Percentiles rank a stretch among this genome's conserved stretches.
Conservation (phyloP, 1,140 invertebrate species). For the Eriosoma lanigerum region DNA sequence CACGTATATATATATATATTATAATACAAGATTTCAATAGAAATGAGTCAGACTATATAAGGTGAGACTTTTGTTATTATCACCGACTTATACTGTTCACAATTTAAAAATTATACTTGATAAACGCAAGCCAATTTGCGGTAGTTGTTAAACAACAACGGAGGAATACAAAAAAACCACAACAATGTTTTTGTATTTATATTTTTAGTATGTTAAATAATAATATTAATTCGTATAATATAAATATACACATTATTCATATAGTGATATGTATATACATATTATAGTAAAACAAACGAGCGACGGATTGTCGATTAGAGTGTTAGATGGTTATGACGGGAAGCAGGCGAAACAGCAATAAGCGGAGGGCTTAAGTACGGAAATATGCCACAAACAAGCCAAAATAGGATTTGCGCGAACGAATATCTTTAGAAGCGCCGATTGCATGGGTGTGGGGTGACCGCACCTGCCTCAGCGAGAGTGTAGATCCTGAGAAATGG, state of each 20-base stretch:
- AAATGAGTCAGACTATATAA: no score
- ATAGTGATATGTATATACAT: no score
- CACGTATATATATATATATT: no score
- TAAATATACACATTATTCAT: no score
- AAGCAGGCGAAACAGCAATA: neutral
- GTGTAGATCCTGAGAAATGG: conserved; percentile 45
- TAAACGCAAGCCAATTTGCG: no score
- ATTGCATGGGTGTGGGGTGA: neutral
- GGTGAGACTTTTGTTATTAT: no score
- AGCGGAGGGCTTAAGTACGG: neutral
- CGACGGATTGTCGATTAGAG: neutral
- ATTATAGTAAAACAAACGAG: neutral
- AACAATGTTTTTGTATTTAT: neutral
- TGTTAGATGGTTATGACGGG: neutral
- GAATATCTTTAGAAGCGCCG: neutral
- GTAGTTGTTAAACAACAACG: no score
- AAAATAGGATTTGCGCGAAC: conserved; percentile 17
- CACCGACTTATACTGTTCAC: no score
- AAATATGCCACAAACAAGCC: conserved; percentile 26
- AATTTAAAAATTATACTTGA: no score
- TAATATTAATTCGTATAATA: no score
- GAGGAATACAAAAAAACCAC: no score
- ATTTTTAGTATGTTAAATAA: neutral
- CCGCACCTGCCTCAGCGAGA: neutral
- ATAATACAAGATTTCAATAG: no score